These are phyloP conservation scores for Osmerus mordax DNA, from an alignment of 2,113 vertebrate genomes.

Conservation along the genomic window DNA sequence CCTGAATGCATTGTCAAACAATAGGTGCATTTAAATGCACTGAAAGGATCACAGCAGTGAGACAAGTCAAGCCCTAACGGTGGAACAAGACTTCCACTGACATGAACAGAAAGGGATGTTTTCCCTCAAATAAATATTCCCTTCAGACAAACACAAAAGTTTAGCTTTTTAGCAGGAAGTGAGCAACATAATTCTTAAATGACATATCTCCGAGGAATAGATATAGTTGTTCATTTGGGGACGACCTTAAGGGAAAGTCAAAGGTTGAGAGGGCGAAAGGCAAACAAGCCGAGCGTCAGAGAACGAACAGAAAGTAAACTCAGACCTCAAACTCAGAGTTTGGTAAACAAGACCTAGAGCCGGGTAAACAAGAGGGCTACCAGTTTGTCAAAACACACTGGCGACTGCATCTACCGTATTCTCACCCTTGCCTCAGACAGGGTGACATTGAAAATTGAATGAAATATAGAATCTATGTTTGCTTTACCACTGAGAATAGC, in stretches of 20 bases:
- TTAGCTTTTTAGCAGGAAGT: too few relatives aligned
- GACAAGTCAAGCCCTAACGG: constrained; percentile 10
- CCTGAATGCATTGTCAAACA: constrained; percentile 12
- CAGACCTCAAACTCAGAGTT: too few relatives aligned
- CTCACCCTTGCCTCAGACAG: not conserved
- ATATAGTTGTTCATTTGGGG: too few relatives aligned
- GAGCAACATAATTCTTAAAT: too few relatives aligned
- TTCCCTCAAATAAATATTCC: constrained; percentile 36
- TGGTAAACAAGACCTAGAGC: too few relatives aligned
- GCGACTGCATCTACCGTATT: not conserved
- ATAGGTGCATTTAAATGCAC: constrained; percentile 32
- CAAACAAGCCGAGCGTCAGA: too few relatives aligned
- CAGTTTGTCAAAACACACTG: not conserved
- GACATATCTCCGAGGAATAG: too few relatives aligned
- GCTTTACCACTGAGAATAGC: not conserved
- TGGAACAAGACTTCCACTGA: constrained; percentile 7
- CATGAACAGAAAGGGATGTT: constrained; percentile 13
- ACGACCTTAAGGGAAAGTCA: too few relatives aligned
- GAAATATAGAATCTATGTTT: not conserved
- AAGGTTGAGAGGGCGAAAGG: too few relatives aligned
- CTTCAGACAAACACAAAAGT: not conserved
- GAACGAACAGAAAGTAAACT: too few relatives aligned
- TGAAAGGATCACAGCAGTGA: not conserved
- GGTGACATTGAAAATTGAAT: constrained; percentile 24
- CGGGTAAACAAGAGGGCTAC: too few relatives aligned